phyloP scores from a whole-genome alignment of 2,113 vertebrate genomes.

The Acrocephalus arundinaceus region DNA sequence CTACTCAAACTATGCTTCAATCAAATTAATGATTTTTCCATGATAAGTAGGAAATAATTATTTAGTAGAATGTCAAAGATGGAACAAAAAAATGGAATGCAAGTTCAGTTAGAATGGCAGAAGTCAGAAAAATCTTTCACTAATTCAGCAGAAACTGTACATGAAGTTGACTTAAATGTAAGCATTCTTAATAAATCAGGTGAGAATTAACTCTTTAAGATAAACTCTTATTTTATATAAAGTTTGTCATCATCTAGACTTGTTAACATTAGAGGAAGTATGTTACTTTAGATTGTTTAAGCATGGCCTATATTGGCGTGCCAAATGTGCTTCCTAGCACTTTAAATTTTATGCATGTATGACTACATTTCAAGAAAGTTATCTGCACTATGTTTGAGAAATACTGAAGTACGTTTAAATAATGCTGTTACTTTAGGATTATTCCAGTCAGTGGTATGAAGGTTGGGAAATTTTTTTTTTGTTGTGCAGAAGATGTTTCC shows the following conservation, averaged over 20 bases:
- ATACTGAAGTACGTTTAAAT: not conserved
- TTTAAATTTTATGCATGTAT: not conserved
- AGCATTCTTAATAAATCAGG: not conserved
- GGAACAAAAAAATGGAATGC: not conserved
- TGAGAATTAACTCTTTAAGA: not conserved
- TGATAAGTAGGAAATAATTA: not conserved
- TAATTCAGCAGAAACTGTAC: not conserved
- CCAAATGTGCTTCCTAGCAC: not conserved
- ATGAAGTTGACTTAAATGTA: not conserved
- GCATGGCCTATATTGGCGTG: not conserved
- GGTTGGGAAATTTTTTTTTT: not conserved
- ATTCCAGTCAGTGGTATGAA: not conserved
- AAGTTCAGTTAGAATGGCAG: not conserved
- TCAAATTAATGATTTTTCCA: not conserved
- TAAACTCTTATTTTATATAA: not conserved
- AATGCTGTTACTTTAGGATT: not conserved
- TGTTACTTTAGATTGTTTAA: not conserved
- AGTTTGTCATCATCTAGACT: not conserved
- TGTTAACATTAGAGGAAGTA: not conserved
- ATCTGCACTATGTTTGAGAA: not conserved
- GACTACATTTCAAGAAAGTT: not conserved
- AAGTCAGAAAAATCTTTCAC: not conserved
- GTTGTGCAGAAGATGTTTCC: not conserved
- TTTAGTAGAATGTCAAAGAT: not conserved
- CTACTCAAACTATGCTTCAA: not conserved